Base-by-base conservation (phyloP, 2,888 invertebrate genomes). In the Chydorus sphaericus region DNA sequence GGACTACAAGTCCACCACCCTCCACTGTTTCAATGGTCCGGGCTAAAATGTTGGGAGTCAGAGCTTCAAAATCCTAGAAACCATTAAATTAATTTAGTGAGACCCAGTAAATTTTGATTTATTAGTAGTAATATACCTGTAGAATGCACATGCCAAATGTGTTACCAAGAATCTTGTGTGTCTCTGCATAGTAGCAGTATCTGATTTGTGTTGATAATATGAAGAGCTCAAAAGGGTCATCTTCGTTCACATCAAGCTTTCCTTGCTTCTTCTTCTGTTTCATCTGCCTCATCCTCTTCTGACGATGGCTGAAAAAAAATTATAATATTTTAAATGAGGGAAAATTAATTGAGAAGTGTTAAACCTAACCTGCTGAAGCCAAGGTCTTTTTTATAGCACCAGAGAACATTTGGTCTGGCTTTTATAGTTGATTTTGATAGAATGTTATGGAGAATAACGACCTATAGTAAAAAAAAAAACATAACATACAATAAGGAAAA, bases 321-420 rank as follows among this genome's bases (percentile, higher is more conserved):
- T 16, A 55, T 14, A 23, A 52, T 11, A 11, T 48, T 30, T 48
- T 57, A 6, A 59, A 20, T n/a, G 55, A 18, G 1, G 6, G 39
- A 57, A 50, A 51, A 6, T n/a, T 10, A 33, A 20, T 8, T 30
- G 18, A 18, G 2, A 20, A 7, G 11, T 2, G 7, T 1, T 70
- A n/a, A n/a, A n/a, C n/a, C n/a, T n/a, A n/a, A 82, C 85, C 85
- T 86, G 72, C 85, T 86, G 62, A 90, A 89, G 28, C 87, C 88
- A 63, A 91, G 80, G 67, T 92, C 89, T 81, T 96, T 78, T 65
- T 98, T 99, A 70, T 98, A 98, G 69, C 98, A 98, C 98, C 98
- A 98, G 10, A 98, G 72, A 1, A 99, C 92, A 44, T 85, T 84
- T 0, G 97, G 97, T 38, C 96, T 77, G 0, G 93, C 82, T 71